Conservation (phyloP, 2,888 invertebrate species). For the Vesta saturnalis region DNA sequence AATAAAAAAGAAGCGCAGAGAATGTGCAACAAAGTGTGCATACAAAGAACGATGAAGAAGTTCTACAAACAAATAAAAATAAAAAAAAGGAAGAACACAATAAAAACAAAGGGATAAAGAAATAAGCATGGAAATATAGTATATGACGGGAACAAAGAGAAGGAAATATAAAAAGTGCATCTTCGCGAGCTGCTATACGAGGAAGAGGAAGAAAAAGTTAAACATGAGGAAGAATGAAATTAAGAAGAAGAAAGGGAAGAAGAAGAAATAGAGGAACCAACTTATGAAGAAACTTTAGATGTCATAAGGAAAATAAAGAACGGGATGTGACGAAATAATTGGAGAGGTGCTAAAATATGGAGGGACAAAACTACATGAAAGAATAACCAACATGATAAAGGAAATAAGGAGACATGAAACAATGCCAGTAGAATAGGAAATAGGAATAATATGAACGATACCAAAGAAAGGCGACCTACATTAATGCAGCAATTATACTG, state of each 20-base stretch:
- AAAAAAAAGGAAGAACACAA: not conserved
- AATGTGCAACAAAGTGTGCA: not conserved
- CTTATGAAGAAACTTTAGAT: too few species aligned
- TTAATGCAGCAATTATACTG: too few species aligned
- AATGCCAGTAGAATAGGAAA: too few species aligned
- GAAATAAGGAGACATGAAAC: too few species aligned
- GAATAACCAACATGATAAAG: too few species aligned
- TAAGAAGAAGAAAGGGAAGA: not conserved
- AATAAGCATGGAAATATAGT: not conserved
- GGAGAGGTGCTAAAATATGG: not conserved
- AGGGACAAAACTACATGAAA: too few species aligned
- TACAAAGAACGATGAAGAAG: not conserved
- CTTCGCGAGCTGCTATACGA: too few species aligned
- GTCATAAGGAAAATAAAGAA: too few species aligned
- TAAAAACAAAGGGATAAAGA: not conserved
- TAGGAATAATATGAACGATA: not conserved
- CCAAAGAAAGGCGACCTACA: not conserved
- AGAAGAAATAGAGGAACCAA: too few species aligned
- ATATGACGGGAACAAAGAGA: not conserved
- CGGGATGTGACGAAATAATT: not conserved
- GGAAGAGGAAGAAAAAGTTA: not conserved
- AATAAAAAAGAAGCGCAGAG: not conserved
- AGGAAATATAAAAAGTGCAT: too few species aligned
- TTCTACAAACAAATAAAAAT: not conserved
- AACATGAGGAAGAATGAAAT: not conserved